These are phyloP conservation scores for Thripadectes ignobilis DNA, from an alignment of 2,797 vertebrate species.

Conservation along the genomic window DNA sequence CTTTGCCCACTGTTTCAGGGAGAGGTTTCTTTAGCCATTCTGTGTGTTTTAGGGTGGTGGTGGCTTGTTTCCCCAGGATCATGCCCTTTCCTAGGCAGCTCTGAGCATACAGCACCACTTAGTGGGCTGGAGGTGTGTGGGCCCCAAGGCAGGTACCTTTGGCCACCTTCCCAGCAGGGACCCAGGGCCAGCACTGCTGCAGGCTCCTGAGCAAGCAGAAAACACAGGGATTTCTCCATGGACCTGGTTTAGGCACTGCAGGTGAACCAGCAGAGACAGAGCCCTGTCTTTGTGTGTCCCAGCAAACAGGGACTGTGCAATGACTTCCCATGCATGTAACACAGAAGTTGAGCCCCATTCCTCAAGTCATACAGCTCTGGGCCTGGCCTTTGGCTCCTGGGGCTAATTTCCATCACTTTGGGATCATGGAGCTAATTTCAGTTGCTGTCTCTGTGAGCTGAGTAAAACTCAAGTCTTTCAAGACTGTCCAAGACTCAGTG, in stretches of 20 bases:
- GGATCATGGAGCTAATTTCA: not conserved
- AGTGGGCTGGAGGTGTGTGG: not conserved
- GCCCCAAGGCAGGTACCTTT: not conserved
- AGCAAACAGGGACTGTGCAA: not conserved
- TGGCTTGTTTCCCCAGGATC: not conserved
- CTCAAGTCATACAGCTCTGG: not conserved
- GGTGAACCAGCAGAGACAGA: not conserved
- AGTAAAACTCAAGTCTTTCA: not conserved
- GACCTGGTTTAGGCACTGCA: not conserved
- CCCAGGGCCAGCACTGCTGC: not conserved
- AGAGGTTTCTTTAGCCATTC: not conserved
- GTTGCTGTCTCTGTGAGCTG: not conserved
- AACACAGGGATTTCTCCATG: fast-evolving
- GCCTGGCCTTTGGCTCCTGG: not conserved
- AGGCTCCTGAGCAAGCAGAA: not conserved
- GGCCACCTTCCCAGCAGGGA: not conserved
- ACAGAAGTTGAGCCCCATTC: not conserved
- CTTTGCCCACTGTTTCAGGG: fast-evolving
- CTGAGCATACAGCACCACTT: fast-evolving
- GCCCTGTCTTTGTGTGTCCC: not conserved
- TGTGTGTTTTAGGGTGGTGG: not conserved
- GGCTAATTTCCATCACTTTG: not conserved
- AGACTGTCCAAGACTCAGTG: not conserved
- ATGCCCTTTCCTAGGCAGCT: not conserved
- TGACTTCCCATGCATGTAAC: not conserved